Evolutionary conservation across 1,140 invertebrate species (phyloP).

Genomic region (Anastrepha obliqua): DNA sequence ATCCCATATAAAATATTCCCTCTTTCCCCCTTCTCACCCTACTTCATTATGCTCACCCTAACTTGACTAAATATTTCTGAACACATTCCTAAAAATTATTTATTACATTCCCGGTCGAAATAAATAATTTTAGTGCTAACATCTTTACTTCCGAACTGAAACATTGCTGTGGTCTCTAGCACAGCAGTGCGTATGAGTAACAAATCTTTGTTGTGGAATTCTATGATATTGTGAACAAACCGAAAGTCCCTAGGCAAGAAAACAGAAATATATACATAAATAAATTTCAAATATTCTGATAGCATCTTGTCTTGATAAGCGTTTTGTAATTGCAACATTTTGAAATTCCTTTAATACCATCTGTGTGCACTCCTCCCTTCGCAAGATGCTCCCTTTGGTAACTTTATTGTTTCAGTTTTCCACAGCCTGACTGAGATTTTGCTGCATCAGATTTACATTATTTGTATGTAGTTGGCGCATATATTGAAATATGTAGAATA

Average conservation of each 20-base stretch:
- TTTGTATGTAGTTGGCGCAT: background rate
- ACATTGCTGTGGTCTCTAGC: background rate
- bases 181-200: background rate
- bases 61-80: too few species aligned
- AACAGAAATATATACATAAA: background rate
- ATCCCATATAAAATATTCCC: too few species aligned
- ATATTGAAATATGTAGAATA: background rate
- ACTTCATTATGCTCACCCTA: too few species aligned
- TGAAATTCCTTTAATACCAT: background rate
- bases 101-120: too few species aligned
- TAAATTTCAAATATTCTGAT: background rate
- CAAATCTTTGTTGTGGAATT: background rate
- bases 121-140: background rate
- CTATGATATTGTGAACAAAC: background rate
- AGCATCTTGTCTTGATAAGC: conserved; percentile 32
- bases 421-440: too few species aligned
- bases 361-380: background rate
- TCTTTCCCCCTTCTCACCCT: too few species aligned
- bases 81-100: too few species aligned
- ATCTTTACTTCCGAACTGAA: background rate
- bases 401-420: too few species aligned
- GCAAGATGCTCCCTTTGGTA: background rate
- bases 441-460: too few species aligned
- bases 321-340: conserved; percentile 33
- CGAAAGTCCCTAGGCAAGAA: background rate